Percentiles rank a stretch among this genome's conserved stretches.
Conservation (phyloP, 2,797 vertebrate genomes). For the Labeo calbasu region DNA sequence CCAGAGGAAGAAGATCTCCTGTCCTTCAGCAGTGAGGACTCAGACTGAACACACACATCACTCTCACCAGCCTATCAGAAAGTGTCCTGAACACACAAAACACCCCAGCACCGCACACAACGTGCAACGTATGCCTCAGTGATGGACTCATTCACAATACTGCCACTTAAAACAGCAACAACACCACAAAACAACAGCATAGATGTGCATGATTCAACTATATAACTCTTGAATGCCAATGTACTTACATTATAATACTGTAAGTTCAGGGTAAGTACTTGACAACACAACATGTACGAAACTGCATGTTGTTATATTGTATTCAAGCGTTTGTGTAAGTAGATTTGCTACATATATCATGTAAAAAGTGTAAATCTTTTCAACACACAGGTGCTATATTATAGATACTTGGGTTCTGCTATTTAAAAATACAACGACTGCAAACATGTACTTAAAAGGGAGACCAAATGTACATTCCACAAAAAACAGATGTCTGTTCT, state of each 20-base stretch:
- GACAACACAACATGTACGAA: conserved; percentile 7
- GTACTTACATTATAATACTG: conserved; percentile 5
- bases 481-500: neutral
- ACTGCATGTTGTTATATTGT: neutral
- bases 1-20: conserved; percentile 52
- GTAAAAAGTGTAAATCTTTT: neutral
- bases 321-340: conserved; percentile 1
- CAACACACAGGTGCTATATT: conserved; percentile 31
- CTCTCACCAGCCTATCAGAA: conserved; percentile 33
- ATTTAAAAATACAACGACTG: conserved; percentile 8
- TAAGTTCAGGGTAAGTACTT: conserved; percentile 18
- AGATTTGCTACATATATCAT: conserved; percentile 13
- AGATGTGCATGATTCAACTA: conserved; percentile 5
- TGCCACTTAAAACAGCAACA: conserved; percentile 11
- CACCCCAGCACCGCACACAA: neutral
- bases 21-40: conserved; percentile 58
- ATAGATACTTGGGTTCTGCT: conserved; percentile 12
- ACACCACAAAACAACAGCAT: neutral
- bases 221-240: conserved; percentile 19
- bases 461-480: conserved; percentile 19
- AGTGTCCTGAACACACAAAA: conserved; percentile 8
- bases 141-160: conserved; percentile 27
- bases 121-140: conserved; percentile 4
- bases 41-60: conserved; percentile 53
- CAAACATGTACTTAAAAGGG: conserved; percentile 21